Base-by-base conservation (phyloP, 1,140 invertebrate genomes). In the Drosophila lacteicornis region DNA sequence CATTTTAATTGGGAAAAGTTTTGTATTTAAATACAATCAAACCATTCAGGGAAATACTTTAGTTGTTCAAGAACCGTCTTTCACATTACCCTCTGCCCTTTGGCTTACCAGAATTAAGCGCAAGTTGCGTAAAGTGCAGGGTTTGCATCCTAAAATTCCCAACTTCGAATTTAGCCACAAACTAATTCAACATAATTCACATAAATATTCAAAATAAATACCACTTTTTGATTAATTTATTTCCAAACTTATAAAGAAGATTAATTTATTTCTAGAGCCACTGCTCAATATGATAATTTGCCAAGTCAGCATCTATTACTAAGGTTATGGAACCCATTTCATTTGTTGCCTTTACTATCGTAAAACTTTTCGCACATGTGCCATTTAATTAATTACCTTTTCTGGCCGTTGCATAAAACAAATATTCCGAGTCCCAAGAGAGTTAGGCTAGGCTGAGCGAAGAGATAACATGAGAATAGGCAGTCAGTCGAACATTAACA, bases 301-400 rank as follows among this genome's bases (percentile, higher is more conserved):
- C 19, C 27, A 62, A 46, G 58, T 63, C 63, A 47, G 30, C 57
- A 19, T n/a, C 33, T 22, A 19, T 69, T 46, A 3, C 27, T 46
- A 25, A 27, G 53, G 69, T 70, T 71, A 33, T 42, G 38, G 38
- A 50, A 60, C 55, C 55, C n/a, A 27, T 38, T 63, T 25, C n/a
- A 17, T 46, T 11, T 19, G 30, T 25, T 9, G 3, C 33, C 9
- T 38, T 15, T 40, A 19, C 12, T 15, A 22, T 38, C 55, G 50
- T 73, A 36, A 38, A 61, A 62, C 30, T 60, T 71, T 83, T 67
- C 43, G 57, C 40, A 65, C 66, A 75, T 60, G 25, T 45, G 47
- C 36, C 62, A 56, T 56, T 66, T 66, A 83, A 79, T 79, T 71
- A 83, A 83, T 79, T 79, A 59, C 51, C 61, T 17, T 40, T 38